Conservation (phyloP, 2,888 invertebrate genomes). For the Parnassius orleans region DNA sequence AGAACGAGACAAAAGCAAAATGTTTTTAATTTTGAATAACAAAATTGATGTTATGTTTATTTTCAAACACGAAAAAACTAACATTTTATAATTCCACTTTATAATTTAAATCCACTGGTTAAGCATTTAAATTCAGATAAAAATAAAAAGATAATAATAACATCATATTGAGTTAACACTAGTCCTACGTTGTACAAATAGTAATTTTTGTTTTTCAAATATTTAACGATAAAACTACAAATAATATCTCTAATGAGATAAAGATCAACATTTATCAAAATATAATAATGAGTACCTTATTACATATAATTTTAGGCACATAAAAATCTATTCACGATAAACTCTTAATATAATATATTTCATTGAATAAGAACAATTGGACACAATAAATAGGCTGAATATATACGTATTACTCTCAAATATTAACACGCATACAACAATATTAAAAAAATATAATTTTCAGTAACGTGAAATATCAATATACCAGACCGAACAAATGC, state of each 20-base stretch:
- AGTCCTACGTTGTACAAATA: constrained; percentile 3
- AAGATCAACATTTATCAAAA: constrained; percentile 41
- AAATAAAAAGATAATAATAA: constrained; percentile 3
- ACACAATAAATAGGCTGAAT: constrained; percentile 52
- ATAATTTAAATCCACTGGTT: constrained; percentile 10
- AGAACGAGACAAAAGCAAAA: constrained; percentile 7
- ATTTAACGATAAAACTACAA: constrained; percentile 20
- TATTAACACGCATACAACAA: constrained; percentile 43
- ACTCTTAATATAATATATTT: constrained; percentile 33
- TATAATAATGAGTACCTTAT: constrained; percentile 35
- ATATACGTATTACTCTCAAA: constrained; percentile 32
- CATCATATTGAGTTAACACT: constrained; percentile 7
- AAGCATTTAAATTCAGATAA: constrained; percentile 5
- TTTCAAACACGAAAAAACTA: neutral
- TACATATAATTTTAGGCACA: constrained; percentile 30
- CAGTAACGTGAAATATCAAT: constrained; percentile 40
- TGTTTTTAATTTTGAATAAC: neutral
- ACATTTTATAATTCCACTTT: constrained; percentile 1
- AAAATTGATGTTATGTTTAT: constrained; percentile 12
- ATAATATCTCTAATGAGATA: constrained; percentile 32
- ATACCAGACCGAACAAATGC: constrained; percentile 60
- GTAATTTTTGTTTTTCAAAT: constrained; percentile 6
- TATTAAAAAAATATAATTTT: constrained; percentile 52
- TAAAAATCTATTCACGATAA: constrained; percentile 42
- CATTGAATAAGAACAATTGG: constrained; percentile 42